Percentiles rank a stretch among this genome's conserved stretches.
Conservation (phyloP, 2,797 vertebrate species). For the Fundulus diaphanus region DNA sequence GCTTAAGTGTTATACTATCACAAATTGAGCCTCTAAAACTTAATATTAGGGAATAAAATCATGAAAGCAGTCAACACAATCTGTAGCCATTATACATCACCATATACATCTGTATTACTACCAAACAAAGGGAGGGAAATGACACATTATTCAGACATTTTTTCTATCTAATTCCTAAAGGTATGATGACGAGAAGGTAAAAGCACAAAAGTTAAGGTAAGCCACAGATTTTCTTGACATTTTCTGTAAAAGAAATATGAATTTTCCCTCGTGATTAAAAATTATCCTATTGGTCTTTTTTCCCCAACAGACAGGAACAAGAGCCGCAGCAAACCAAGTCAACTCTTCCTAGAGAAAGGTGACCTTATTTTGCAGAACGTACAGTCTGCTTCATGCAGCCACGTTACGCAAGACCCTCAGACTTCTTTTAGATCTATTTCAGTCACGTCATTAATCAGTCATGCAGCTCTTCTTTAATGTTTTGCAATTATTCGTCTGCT, state of each 20-base stretch:
- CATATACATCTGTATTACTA: not conserved
- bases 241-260: not conserved
- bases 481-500: not conserved
- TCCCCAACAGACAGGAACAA: slow-evolving; percentile 74
- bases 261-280: not conserved
- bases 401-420: not conserved
- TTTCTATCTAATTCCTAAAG: slow-evolving; percentile 70
- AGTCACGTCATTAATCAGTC: not conserved
- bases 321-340: slow-evolving; percentile 67
- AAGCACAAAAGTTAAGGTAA: slow-evolving; percentile 89
- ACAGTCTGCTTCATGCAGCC: not conserved
- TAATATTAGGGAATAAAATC: too few relatives aligned
- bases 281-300: slow-evolving; percentile 5
- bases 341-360: slow-evolving; percentile 74
- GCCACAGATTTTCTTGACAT: not conserved
- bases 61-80: not conserved
- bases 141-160: not conserved
- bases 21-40: too few relatives aligned
- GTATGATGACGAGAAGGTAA: slow-evolving; percentile 91
- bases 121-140: slow-evolving; percentile 2
- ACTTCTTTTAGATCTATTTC: not conserved
- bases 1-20: too few relatives aligned
- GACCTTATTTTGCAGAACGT: slow-evolving; percentile 37
- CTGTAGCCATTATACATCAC: not conserved
- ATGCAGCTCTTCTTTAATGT: not conserved